phyloP scores from a whole-genome alignment of 2,113 vertebrate genomes.

The Okapia johnstoni region DNA sequence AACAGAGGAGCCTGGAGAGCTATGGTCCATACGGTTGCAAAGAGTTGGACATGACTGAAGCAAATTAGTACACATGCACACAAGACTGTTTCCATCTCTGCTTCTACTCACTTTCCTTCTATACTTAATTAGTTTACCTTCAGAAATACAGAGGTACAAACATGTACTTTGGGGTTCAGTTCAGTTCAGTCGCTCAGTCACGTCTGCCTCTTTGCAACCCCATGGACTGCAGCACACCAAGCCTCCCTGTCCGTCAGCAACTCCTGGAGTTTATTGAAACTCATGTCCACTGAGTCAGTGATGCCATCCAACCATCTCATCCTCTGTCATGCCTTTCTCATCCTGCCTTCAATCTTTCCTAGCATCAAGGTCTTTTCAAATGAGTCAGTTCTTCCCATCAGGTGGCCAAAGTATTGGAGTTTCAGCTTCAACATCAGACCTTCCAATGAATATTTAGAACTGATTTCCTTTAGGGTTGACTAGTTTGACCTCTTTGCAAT shows the following conservation, averaged over 20 bases:
- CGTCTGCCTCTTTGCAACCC: not conserved
- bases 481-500: not conserved
- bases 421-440: not conserved
- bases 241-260: not conserved
- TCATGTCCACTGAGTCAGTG: not conserved
- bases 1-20: not conserved
- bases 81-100: not conserved
- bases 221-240: not conserved
- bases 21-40: fast-evolving
- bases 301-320: not conserved
- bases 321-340: not conserved
- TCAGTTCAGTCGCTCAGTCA: fast-evolving
- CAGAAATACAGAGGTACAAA: not conserved
- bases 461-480: not conserved
- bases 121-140: not conserved
- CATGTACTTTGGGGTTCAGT: not conserved
- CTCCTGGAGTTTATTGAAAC: not conserved
- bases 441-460: not conserved
- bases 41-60: not conserved
- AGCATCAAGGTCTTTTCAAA: not conserved
- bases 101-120: not conserved
- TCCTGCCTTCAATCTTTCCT: not conserved
- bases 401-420: not conserved
- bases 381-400: fast-evolving
- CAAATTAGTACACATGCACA: not conserved